Evolutionary conservation across 2,888 invertebrate genomes (phyloP), one percentile per base, ranked within the genome.

Genomic region (Perizoma affinitatum): DNA sequence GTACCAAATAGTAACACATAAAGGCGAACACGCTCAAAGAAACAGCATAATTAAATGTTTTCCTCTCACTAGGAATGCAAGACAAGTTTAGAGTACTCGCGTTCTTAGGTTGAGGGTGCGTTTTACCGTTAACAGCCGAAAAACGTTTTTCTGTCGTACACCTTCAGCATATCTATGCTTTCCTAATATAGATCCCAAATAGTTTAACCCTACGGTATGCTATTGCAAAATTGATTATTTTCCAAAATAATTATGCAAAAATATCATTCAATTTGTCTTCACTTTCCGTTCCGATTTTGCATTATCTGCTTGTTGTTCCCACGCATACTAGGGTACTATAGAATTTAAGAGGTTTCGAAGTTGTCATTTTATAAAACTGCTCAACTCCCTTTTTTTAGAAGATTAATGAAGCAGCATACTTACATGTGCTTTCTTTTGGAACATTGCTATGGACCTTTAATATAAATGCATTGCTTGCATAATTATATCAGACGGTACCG

Each of bases 171-270:
- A 1, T 40, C n/a, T 61, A 46, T 61, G 61, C 42, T 50, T 43
- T 42, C 57, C 50, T 61, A 11, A 54, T 61, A 46, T 46, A 54
- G 46, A 49, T 57, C 53, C 57, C 45, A 57, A 47, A 1, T 35
- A 43, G 8, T 7, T 41, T 9, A 45, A 51, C 48, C 52, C 48
- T 52, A 52, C 9, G 22, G 22, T 22, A 22, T 22, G 22, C 3
- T 22, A 22, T n/a, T n/a, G n/a, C 22, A 22, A 1, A 22, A 22
- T 22, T n/a, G n/a, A n/a, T n/a, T n/a, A n/a, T n/a, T n/a, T n/a
- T n/a, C n/a, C n/a, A n/a, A n/a, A 22, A 22, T n/a, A 2, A 22
- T 22, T 22, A 2, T 22, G 22, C 22, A 22, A 22, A 22, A 22
- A 22, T n/a, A 34, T 33, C 3, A n/a, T 42, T 9, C 34, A 34